Evolutionary conservation across 1,140 invertebrate species (phyloP).

Genomic region (Meloidogyne exigua): DNA sequence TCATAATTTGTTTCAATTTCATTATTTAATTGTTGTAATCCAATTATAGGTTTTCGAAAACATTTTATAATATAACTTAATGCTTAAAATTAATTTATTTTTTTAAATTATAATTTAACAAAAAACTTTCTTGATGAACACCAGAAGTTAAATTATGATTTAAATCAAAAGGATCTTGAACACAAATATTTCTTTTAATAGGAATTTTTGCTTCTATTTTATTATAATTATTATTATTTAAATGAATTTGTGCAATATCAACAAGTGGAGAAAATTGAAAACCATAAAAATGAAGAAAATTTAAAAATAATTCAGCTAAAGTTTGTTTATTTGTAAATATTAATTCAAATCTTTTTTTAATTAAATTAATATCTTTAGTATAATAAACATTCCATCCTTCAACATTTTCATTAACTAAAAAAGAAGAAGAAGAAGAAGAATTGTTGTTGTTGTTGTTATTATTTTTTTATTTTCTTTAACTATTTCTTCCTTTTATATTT

Average conservation of each 20-base stretch:
- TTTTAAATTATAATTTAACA: not conserved
- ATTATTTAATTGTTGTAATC: not conserved
- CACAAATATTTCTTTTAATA: not conserved
- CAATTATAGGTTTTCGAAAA: not conserved
- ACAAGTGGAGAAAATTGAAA: not conserved
- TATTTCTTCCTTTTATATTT: too few species aligned
- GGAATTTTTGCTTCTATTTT: not conserved
- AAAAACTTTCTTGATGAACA: conserved; percentile 19
- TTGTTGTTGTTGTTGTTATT: too few species aligned
- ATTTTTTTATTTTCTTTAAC: too few species aligned
- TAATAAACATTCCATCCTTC: conserved; percentile 29
- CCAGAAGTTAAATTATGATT: conserved; percentile 30
- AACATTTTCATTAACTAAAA: not conserved
- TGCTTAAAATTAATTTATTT: not conserved
- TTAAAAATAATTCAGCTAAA: conserved; percentile 17
- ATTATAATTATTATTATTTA: not conserved
- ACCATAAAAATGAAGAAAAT: conserved; percentile 21
- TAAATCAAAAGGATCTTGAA: conserved; percentile 36
- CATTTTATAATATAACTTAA: not conserved
- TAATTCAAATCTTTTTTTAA: not conserved
- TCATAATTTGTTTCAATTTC: too few species aligned
- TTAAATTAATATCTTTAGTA: conserved; percentile 5
- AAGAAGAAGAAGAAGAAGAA: too few species aligned
- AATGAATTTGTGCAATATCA: conserved; percentile 29
- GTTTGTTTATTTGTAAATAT: conserved; percentile 12